phyloP scores from a whole-genome alignment of 2,113 vertebrate species.

The Scomber japonicus region DNA sequence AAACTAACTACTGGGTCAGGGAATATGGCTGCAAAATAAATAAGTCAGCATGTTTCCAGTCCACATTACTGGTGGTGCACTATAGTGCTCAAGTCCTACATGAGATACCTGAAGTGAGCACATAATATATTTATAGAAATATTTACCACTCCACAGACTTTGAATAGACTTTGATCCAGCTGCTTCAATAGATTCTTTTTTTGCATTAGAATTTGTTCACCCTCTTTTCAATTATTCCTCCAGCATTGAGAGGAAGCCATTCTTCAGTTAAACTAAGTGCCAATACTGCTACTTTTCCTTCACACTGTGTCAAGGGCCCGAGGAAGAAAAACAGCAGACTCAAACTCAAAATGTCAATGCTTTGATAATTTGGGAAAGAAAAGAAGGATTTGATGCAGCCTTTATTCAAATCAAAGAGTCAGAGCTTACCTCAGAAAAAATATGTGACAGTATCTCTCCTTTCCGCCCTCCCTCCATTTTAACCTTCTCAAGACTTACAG shows the following conservation, averaged over 20 bases:
- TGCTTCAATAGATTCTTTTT: slow-evolving; percentile 1
- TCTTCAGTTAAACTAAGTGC: slow-evolving; percentile 43
- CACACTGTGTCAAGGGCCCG: slow-evolving; percentile 38
- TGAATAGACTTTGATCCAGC: slow-evolving; percentile 21
- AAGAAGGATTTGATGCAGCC: slow-evolving; percentile 47
- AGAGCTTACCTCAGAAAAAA: slow-evolving; percentile 28
- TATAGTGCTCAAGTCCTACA: slow-evolving; percentile 4
- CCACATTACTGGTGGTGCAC: slow-evolving; percentile 16
- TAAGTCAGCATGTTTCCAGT: slow-evolving; percentile 45
- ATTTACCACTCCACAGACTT: slow-evolving; percentile 32
- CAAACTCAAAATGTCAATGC: slow-evolving; percentile 56
- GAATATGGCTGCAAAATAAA: slow-evolving; percentile 33
- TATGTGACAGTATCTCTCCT: slow-evolving; percentile 7
- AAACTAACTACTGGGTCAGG: neutral
- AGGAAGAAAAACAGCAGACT: slow-evolving; percentile 36
- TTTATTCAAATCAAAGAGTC: slow-evolving; percentile 45
- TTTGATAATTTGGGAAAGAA: slow-evolving; percentile 62
- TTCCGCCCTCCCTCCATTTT: slow-evolving; percentile 45
- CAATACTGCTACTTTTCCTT: slow-evolving; percentile 21
- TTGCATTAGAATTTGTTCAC: neutral
- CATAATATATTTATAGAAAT: slow-evolving; percentile 41
- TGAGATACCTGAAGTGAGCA: slow-evolving; percentile 9
- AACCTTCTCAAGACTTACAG: slow-evolving; percentile 37
- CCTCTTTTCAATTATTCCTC: slow-evolving; percentile 38
- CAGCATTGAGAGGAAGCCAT: slow-evolving; percentile 21